Conservation (phyloP, 2,888 invertebrate genomes). For the Brachylomia viminalis region DNA sequence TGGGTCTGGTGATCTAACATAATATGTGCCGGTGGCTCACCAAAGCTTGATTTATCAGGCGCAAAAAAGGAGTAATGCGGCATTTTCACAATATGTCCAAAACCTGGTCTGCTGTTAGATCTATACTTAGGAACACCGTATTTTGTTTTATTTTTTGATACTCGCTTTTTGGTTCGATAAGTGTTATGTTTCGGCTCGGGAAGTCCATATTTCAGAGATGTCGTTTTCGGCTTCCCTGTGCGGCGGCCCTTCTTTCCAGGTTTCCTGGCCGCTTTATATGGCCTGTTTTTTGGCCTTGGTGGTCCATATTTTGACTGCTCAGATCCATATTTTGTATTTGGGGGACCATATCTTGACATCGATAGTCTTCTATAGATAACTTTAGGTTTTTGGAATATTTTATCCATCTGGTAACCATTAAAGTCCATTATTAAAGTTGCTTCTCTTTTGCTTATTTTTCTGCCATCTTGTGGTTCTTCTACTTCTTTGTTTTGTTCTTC, state of each 20-base stretch:
- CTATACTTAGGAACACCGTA: constrained; percentile 73
- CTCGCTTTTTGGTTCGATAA: constrained; percentile 35
- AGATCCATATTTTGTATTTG: constrained; percentile 72
- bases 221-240: constrained; percentile 41
- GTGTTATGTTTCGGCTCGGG: background rate
- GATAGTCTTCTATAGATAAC: constrained; percentile 77
- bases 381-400: constrained; percentile 75
- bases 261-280: constrained; percentile 71
- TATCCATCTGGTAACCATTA: constrained; percentile 72
- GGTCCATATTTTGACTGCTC: constrained; percentile 72
- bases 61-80: constrained; percentile 62
- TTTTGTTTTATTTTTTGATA: constrained; percentile 64
- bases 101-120: constrained; percentile 64
- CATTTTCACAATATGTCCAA: constrained; percentile 72
- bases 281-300: constrained; percentile 73
- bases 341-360: constrained; percentile 72
- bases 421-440: constrained; percentile 77
- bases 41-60: constrained; percentile 78
- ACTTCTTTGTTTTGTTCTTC: constrained; percentile 66
- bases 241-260: constrained; percentile 76
- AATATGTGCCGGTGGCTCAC: constrained; percentile 78
- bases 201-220: constrained; percentile 36
- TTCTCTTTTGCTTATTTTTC: constrained; percentile 75
- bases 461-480: constrained; percentile 55
- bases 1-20: constrained; percentile 64